Conservation (phyloP, 2,888 invertebrate genomes). For the Nycteola revayana region DNA sequence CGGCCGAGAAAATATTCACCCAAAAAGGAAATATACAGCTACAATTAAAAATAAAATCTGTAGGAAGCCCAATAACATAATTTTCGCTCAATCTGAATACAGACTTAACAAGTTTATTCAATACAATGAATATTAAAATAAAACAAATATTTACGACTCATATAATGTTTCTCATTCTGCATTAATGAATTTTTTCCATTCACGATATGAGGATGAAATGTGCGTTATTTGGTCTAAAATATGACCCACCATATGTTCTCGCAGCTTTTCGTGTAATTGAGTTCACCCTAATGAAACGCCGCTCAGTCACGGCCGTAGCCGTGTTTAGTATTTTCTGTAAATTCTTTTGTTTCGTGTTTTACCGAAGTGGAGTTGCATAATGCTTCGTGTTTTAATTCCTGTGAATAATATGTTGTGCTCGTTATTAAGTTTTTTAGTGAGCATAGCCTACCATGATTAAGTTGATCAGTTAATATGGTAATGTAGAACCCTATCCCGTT, state of each 20-base stretch:
- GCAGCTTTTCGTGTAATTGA: constrained; percentile 51
- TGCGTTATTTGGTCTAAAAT: constrained; percentile 56
- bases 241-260: constrained; percentile 53
- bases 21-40: too few relatives aligned
- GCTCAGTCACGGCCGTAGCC: constrained; percentile 33
- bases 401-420: too few relatives aligned
- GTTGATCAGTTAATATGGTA: too few relatives aligned
- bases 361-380: constrained; percentile 1
- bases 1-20: too few relatives aligned
- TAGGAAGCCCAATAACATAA: too few relatives aligned
- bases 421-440: too few relatives aligned
- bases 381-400: not conserved
- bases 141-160: constrained; percentile 49
- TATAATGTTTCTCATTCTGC: constrained; percentile 46
- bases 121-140: constrained; percentile 24
- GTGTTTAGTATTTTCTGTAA: constrained; percentile 27
- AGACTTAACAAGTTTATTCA: constrained; percentile 6
- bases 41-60: too few relatives aligned
- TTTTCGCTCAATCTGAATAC: not conserved
- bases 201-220: constrained; percentile 46
- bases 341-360: constrained; percentile 15
- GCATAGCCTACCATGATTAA: too few relatives aligned
- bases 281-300: constrained; percentile 57
- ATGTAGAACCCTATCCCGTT: too few relatives aligned
- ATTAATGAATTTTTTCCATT: constrained; percentile 53